Conservation (phyloP, 2,113 vertebrate species). For the Paradoxurus hermaphroditus region DNA sequence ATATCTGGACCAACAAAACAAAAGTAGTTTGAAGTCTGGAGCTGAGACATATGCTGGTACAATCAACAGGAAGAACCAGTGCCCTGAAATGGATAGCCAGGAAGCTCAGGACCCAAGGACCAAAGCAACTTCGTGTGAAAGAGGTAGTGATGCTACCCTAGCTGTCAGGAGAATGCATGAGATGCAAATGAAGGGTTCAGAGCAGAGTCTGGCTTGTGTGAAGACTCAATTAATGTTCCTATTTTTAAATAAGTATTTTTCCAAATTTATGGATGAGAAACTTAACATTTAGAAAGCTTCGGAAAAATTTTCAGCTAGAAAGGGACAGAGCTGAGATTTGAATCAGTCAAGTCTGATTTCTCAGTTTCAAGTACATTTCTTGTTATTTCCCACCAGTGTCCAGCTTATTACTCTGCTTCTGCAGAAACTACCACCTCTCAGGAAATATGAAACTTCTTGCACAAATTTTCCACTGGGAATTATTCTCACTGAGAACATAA, state of each 20-base stretch:
- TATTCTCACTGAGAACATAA: neutral
- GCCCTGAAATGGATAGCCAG: neutral
- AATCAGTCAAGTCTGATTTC: neutral
- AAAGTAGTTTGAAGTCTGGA: neutral
- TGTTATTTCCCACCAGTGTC: neutral
- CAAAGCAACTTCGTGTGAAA: neutral
- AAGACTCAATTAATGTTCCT: neutral
- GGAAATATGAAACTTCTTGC: neutral
- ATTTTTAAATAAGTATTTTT: neutral
- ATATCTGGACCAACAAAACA: neutral
- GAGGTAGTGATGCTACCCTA: neutral
- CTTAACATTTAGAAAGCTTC: neutral
- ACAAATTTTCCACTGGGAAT: neutral
- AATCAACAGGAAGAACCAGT: neutral
- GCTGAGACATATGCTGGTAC: neutral
- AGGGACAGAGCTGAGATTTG: neutral
- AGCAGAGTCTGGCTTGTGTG: neutral
- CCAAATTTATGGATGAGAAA: neutral
- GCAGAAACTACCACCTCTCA: neutral
- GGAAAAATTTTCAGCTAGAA: neutral
- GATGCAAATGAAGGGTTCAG: neutral
- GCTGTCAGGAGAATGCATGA: neutral
- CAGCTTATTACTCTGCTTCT: neutral
- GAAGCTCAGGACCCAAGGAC: neutral
- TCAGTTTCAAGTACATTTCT: neutral